Conservation (phyloP, 1,140 invertebrate genomes). For the Daktulosphaira vitifoliae region DNA sequence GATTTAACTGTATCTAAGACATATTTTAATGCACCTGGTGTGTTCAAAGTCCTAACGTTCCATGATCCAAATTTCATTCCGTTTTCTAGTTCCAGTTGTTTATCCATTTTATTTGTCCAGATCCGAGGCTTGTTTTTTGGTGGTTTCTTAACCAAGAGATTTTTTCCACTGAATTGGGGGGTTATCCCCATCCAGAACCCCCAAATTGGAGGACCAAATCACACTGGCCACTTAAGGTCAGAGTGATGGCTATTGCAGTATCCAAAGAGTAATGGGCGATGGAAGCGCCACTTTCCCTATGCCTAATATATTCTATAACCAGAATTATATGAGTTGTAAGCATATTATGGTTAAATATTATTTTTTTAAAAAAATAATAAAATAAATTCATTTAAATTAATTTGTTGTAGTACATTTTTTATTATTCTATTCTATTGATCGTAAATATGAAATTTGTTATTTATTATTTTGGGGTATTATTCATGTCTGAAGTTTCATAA, state of each 20-base stretch:
- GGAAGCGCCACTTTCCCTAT: neutral
- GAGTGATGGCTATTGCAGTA: neutral
- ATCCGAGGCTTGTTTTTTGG: slow-evolving; percentile 25
- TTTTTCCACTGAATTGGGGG: slow-evolving; percentile 26
- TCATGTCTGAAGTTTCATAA: too few species aligned
- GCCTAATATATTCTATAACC: neutral
- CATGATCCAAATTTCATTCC: slow-evolving; percentile 33
- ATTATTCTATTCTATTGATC: too few species aligned
- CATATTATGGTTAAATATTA: too few species aligned
- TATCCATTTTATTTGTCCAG: slow-evolving; percentile 21
- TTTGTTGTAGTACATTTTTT: too few species aligned
- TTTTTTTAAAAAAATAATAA: too few species aligned
- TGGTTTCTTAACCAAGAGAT: slow-evolving; percentile 26
- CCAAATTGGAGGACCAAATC: slow-evolving; percentile 32
- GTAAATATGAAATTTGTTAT: too few species aligned
- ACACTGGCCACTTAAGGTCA: neutral
- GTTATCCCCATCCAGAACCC: slow-evolving; percentile 27
- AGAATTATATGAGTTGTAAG: too few species aligned
- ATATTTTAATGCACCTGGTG: slow-evolving; percentile 26
- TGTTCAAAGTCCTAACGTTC: slow-evolving; percentile 35
- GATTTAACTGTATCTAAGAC: slow-evolving; percentile 21
- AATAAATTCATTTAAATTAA: too few species aligned
- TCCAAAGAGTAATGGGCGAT: neutral
- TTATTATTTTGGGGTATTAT: too few species aligned
- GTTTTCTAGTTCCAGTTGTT: slow-evolving; percentile 9